Conservation (phyloP, 2,797 vertebrate species). For the Catharus ustulatus region DNA sequence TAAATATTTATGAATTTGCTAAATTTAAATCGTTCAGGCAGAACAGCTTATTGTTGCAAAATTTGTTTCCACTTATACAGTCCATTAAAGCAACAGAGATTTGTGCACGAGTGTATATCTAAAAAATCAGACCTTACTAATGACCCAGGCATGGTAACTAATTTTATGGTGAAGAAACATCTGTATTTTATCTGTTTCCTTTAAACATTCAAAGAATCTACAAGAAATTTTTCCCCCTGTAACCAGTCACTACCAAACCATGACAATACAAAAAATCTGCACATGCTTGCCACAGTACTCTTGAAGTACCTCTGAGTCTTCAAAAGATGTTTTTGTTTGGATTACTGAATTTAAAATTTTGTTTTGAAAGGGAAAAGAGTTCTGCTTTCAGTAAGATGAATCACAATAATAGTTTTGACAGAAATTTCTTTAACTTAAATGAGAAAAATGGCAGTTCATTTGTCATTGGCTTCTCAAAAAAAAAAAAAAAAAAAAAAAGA, state of each 20-base stretch:
- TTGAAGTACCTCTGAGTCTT: not conserved
- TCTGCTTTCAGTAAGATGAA: not conserved
- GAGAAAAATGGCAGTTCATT: not conserved
- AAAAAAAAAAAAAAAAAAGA: not conserved
- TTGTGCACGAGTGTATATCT: not conserved
- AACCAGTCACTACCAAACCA: not conserved
- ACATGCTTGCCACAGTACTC: not conserved
- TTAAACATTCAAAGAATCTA: constrained; percentile 18
- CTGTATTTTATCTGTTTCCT: constrained; percentile 34
- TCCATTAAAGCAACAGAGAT: constrained; percentile 30
- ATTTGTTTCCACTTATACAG: constrained; percentile 48
- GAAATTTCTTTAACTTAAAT: not conserved
- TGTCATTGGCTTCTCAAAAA: not conserved
- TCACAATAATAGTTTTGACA: not conserved
- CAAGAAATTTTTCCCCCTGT: not conserved
- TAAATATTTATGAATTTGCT: constrained; percentile 37
- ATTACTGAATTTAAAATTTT: not conserved
- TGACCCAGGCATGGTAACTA: constrained; percentile 22
- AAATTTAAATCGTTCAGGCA: constrained; percentile 21
- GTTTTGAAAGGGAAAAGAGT: not conserved
- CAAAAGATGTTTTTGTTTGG: not conserved
- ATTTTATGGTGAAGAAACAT: constrained; percentile 44
- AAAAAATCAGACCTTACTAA: not conserved
- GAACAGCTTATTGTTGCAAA: constrained; percentile 14
- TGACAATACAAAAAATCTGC: not conserved